These are phyloP conservation scores for Ariopsis seemanni DNA, from an alignment of 2,113 vertebrate genomes.

Conservation along the genomic window DNA sequence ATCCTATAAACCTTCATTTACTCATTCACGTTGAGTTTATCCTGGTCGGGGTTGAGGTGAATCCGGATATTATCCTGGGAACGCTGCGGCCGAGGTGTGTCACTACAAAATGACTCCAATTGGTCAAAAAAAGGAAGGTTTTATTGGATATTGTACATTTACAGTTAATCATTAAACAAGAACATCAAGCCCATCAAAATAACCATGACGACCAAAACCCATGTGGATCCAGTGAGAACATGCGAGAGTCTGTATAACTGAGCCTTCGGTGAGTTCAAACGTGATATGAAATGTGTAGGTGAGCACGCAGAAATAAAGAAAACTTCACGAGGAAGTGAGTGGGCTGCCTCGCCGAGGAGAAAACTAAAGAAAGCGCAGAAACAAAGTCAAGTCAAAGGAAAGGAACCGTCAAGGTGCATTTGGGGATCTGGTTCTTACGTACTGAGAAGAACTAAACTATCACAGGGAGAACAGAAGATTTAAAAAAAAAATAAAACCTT, in stretches of 20 bases:
- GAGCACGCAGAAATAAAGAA: not conserved
- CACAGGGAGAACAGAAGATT: not conserved
- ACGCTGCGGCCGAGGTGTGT: not conserved
- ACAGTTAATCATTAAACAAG: no score
- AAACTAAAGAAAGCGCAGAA: not conserved
- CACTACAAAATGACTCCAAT: no score
- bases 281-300: not conserved
- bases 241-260: not conserved
- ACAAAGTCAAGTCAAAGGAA: not conserved
- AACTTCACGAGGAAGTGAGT: slow-evolving; percentile 3
- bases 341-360: not conserved
- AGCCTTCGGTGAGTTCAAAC: not conserved
- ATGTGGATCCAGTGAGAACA: not conserved
- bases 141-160: no score
- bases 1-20: not conserved
- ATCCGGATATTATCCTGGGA: not conserved
- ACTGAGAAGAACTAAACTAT: not conserved
- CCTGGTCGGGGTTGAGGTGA: not conserved
- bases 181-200: no score
- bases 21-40: not conserved
- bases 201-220: not conserved
- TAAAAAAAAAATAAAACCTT: not conserved
- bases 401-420: not conserved
- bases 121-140: no score
- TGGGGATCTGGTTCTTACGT: not conserved